Percentiles rank a stretch among this genome's conserved stretches.
phyloP scores from a whole-genome alignment of 2,113 vertebrate genomes.

The Caranx ignobilis region DNA sequence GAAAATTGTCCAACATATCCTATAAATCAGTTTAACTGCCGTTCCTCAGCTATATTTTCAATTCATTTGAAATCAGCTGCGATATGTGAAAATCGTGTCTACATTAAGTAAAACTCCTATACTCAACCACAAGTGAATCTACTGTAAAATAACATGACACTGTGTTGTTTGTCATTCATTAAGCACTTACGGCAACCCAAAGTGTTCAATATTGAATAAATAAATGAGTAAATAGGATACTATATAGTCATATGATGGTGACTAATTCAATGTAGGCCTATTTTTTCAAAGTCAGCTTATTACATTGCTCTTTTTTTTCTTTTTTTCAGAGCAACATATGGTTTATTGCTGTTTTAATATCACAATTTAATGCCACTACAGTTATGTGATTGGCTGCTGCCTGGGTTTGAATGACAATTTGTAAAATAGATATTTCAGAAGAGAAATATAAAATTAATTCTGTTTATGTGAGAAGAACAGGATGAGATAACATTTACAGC shows the following conservation, averaged over 20 bases:
- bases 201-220: neutral
- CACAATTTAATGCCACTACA: neutral
- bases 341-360: neutral
- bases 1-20: too few relatives aligned
- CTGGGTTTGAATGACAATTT: neutral
- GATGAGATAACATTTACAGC: too few relatives aligned
- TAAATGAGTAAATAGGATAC: neutral
- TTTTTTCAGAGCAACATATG: too few relatives aligned
- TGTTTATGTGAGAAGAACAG: too few relatives aligned
- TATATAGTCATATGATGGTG: neutral
- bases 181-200: neutral
- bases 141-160: conserved; percentile 3
- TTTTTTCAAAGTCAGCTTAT: neutral
- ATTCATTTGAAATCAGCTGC: neutral
- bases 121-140: neutral
- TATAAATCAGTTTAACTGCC: neutral
- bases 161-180: neutral
- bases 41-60: neutral
- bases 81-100: neutral
- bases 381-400: neutral
- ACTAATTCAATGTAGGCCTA: neutral
- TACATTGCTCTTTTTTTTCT: too few relatives aligned
- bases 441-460: neutral
- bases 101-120: neutral
- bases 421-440: neutral